These are phyloP conservation scores for Polymixis flavicincta DNA, from an alignment of 2,888 invertebrate species.

Conservation along the genomic window DNA sequence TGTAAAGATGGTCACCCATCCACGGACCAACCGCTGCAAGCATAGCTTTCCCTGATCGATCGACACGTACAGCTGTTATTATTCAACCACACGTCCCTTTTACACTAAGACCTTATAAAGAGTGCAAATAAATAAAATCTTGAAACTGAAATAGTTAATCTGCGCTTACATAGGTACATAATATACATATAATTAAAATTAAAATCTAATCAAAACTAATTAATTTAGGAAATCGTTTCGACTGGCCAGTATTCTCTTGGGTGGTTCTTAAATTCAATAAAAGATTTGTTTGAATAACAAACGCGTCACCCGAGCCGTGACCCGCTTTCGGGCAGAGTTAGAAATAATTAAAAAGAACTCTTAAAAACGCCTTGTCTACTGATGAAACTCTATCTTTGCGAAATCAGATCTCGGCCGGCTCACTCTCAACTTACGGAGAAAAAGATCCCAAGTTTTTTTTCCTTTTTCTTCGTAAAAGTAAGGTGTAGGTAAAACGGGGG, in stretches of 20 bases:
- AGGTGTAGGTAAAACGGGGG: slow-evolving; percentile 78
- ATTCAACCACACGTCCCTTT: too few relatives aligned
- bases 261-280: slow-evolving; percentile 66
- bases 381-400: slow-evolving; percentile 87
- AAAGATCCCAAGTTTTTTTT: slow-evolving; percentile 74
- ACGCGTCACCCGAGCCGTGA: slow-evolving; percentile 76
- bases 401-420: slow-evolving; percentile 84
- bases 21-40: too few relatives aligned
- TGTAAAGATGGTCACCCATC: too few relatives aligned
- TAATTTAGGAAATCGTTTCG: slow-evolving; percentile 49
- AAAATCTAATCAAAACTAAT: slow-evolving; percentile 56
- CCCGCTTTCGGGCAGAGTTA: slow-evolving; percentile 77
- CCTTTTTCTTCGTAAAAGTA: slow-evolving; percentile 80
- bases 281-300: slow-evolving; percentile 68
- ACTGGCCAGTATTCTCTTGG: slow-evolving; percentile 44
- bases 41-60: too few relatives aligned
- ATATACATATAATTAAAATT: slow-evolving; percentile 15
- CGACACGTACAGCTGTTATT: too few relatives aligned
- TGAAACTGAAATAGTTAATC: slow-evolving; percentile 8
- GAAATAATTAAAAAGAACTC: slow-evolving; percentile 87
- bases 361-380: slow-evolving; percentile 83
- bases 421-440: slow-evolving; percentile 75
- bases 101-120: not conserved
- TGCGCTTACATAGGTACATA: not conserved
- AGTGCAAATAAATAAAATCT: not conserved